Evolutionary conservation across 2,797 vertebrate genomes (phyloP).

Genomic region (Epinephelus coioides): DNA sequence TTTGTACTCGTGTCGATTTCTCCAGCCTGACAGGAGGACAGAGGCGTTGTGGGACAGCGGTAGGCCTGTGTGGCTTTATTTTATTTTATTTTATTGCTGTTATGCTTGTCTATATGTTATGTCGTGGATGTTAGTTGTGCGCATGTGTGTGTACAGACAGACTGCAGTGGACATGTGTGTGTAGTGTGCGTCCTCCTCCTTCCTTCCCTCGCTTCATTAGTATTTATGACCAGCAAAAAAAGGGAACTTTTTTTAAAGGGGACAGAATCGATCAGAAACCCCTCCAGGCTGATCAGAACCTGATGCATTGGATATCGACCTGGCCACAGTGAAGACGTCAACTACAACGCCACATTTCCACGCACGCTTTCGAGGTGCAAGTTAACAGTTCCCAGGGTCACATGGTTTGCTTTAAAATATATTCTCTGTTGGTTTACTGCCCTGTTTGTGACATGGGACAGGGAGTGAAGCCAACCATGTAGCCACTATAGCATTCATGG

Average conservation of each 20-base stretch:
- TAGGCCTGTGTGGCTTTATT: background rate
- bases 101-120: background rate
- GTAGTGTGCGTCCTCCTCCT: slow-evolving; percentile 19
- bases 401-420: slow-evolving; percentile 55
- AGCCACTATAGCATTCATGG: slow-evolving; percentile 25
- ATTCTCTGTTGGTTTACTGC: slow-evolving; percentile 41
- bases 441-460: slow-evolving; percentile 38
- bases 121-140: too few species aligned
- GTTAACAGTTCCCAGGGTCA: slow-evolving; percentile 71
- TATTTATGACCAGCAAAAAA: slow-evolving; percentile 81
- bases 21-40: slow-evolving; percentile 20
- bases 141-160: slow-evolving; percentile 16
- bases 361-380: slow-evolving; percentile 41
- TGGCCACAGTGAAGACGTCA: slow-evolving; percentile 78
- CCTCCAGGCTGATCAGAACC: slow-evolving; percentile 77
- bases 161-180: slow-evolving; percentile 3
- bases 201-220: slow-evolving; percentile 78
- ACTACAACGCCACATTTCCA: slow-evolving; percentile 70
- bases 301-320: slow-evolving; percentile 78
- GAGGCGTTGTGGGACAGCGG: background rate
- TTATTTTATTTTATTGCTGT: background rate
- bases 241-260: slow-evolving; percentile 67
- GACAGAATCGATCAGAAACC: slow-evolving; percentile 75
- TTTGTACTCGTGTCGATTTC: slow-evolving; percentile 41
- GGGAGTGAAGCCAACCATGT: slow-evolving; percentile 54